These are phyloP conservation scores for Orientallactaga sibirica DNA, from an alignment of 2,797 vertebrate species.

Conservation along the genomic window DNA sequence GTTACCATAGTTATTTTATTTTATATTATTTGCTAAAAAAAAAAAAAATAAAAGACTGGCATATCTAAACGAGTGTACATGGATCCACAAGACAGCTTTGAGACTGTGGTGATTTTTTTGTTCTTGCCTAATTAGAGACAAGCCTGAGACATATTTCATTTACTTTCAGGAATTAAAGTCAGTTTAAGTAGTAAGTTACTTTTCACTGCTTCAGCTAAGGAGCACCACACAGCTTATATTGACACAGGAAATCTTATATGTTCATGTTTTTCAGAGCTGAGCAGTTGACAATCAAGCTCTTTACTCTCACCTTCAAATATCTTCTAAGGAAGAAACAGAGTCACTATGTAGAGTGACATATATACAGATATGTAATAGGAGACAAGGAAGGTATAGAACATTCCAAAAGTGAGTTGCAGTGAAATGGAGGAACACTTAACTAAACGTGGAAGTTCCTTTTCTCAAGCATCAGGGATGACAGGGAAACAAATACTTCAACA, in stretches of 20 bases:
- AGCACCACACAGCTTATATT: background rate
- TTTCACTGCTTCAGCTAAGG: background rate
- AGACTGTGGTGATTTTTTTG: background rate
- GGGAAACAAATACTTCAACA: background rate
- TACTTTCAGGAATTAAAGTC: background rate
- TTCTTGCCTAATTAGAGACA: constrained; percentile 11
- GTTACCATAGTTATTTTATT: too few relatives aligned
- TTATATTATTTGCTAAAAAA: background rate
- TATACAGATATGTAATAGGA: background rate
- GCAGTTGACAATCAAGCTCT: background rate
- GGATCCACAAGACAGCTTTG: background rate
- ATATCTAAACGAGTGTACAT: background rate
- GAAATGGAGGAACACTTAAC: background rate
- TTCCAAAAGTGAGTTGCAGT: background rate
- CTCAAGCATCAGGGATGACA: background rate
- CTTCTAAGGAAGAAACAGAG: constrained; percentile 15
- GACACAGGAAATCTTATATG: background rate
- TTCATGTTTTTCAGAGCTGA: background rate
- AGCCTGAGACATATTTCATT: background rate
- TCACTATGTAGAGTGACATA: background rate
- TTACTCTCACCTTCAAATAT: background rate
- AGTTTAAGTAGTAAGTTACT: background rate
- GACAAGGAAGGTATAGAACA: background rate
- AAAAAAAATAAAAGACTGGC: background rate
- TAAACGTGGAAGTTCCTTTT: background rate